Percentiles rank a stretch among this genome's conserved stretches.
phyloP scores from a whole-genome alignment of 2,113 vertebrate species.

The Pyxicephalus adspersus region DNA sequence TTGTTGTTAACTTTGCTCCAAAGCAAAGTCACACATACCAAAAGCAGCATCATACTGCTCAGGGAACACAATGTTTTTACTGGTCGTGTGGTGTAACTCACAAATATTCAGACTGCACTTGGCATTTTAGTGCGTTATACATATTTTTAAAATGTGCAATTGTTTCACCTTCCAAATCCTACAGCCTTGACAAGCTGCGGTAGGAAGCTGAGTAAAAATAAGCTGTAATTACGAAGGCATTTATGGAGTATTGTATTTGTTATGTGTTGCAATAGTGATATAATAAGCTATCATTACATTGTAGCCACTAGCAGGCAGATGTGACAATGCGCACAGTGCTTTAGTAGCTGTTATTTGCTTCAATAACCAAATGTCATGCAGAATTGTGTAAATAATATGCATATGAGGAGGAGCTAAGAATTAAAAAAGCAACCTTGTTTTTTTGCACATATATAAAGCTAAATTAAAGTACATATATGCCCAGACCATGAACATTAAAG shows the following conservation, averaged over 20 bases:
- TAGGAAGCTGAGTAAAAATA: slow-evolving; percentile 43
- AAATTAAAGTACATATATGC: too few species aligned
- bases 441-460: too few species aligned
- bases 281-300: slow-evolving; percentile 43
- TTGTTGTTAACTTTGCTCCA: slow-evolving; percentile 19
- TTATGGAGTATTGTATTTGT: slow-evolving; percentile 44
- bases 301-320: slow-evolving; percentile 16
- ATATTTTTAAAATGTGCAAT: slow-evolving; percentile 54
- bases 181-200: slow-evolving; percentile 37
- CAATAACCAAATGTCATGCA: slow-evolving; percentile 4
- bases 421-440: too few species aligned
- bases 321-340: background rate
- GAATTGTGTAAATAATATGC: background rate
- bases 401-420: too few species aligned
- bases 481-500: too few species aligned
- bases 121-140: slow-evolving; percentile 52
- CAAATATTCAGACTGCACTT: slow-evolving; percentile 46
- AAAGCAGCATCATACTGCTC: slow-evolving; percentile 29
- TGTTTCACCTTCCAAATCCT: slow-evolving; percentile 49
- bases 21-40: slow-evolving; percentile 36
- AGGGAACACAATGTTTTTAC: slow-evolving; percentile 53
- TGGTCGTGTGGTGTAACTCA: slow-evolving; percentile 50
- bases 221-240: slow-evolving; percentile 49
- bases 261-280: slow-evolving; percentile 32
- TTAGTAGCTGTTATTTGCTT: background rate